Base-by-base conservation (phyloP, 2,888 invertebrate species). In the Xestobium rufovillosum region DNA sequence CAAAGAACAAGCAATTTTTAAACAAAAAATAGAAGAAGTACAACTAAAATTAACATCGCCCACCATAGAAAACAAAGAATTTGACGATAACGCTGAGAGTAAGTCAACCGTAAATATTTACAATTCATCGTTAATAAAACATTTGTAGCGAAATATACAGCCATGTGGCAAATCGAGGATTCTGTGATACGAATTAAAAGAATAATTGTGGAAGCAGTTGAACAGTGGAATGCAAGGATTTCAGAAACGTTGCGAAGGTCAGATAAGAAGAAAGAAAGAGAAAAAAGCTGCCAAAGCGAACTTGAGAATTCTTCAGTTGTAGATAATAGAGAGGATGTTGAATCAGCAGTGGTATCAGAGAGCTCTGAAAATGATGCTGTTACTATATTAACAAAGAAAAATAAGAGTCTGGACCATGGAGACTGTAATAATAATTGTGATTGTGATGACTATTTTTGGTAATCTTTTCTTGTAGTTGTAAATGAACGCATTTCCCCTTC, bases 1-100 rank as follows among this genome's bases (percentile, higher is more conserved):
- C 31, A 78, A 78, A 43, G 85, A 86, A 44, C 83, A 84, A 52
- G 69, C 73, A 23, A 66, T 71, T 32, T 89, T 90, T 57, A 84
- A 85, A 47, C 80, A 79, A 40, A 83, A 82, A 61, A 80, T 85
- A 42, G 89, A 89, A 55, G 82, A 83, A 47, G 77, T 88, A 36
- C 88, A 90, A 55, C 60, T 84, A 15, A 80, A 81, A 40, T 65
- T 86, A 23, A 82, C 83, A 0, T 77, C 82, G 0, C 75, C 80
- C 1, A 72, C 72, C 1, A 61, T 79, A 3, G 76, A 78, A 47
- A 70, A 68, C 36, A 71, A 72, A 31, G 60, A 54, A 31, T 62
- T 61, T 40, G 48, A 51, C 12, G 49, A 54, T 39, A 45, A 48
- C 50, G 55, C 57, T 57, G 44, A 39, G 13, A 27, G n/a, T n/a